Evolutionary conservation across 2,888 invertebrate species (phyloP).

Genomic region (Cheiracanthium punctorium): DNA sequence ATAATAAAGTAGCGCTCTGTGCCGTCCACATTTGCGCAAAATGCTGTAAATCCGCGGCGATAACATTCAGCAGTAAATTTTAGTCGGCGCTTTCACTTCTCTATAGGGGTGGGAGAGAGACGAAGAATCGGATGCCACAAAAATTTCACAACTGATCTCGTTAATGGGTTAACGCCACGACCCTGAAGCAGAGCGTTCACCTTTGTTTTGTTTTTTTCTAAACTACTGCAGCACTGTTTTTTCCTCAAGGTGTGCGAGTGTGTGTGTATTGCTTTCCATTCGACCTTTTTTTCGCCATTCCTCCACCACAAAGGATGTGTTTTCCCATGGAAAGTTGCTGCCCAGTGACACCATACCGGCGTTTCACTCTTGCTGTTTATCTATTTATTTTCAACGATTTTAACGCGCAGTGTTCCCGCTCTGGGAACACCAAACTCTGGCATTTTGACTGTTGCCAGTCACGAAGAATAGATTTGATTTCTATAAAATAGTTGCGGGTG

Average conservation of each 20-base stretch:
- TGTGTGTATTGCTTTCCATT: neutral
- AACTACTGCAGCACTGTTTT: conserved; percentile 4
- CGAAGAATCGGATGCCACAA: neutral
- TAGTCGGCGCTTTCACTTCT: neutral
- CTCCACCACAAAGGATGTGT: neutral
- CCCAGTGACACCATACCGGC: neutral
- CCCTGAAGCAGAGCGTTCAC: conserved; percentile 54
- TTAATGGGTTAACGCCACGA: conserved; percentile 43
- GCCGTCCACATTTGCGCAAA: neutral
- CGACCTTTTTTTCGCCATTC: neutral
- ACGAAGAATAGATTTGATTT: too few species aligned
- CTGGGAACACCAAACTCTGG: too few species aligned
- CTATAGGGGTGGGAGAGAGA: neutral
- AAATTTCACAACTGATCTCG: conserved; percentile 41
- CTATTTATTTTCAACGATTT: too few species aligned
- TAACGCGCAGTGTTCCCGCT: too few species aligned
- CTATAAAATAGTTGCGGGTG: too few species aligned
- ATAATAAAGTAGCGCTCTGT: too few species aligned
- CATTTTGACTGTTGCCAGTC: too few species aligned
- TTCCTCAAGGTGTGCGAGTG: neutral
- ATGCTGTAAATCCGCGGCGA: neutral
- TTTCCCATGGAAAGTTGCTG: neutral
- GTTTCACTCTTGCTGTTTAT: neutral
- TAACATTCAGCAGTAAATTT: conserved; percentile 32
- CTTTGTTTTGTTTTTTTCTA: too few species aligned